phyloP scores from a whole-genome alignment of 2,113 vertebrate genomes.

The Ctenodactylus gundi region DNA sequence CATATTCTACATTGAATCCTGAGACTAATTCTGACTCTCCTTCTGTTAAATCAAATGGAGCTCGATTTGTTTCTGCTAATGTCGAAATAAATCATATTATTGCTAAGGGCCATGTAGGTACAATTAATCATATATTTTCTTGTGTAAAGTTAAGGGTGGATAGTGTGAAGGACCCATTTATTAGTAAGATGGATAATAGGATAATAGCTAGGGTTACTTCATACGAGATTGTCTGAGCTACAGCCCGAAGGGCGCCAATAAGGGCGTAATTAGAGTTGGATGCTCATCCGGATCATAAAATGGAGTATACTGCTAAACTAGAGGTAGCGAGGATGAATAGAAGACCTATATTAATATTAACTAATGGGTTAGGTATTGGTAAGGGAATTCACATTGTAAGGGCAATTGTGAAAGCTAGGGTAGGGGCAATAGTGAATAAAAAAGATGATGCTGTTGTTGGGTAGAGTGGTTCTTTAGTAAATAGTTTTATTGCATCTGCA shows the following conservation, averaged over 20 bases:
- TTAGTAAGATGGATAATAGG: background rate
- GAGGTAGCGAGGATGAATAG: background rate
- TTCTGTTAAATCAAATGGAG: background rate
- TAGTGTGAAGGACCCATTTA: background rate
- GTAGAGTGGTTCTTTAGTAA: background rate
- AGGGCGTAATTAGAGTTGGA: background rate
- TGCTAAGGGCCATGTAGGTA: background rate
- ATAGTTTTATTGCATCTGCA: background rate
- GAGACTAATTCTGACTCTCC: background rate
- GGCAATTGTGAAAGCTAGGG: background rate
- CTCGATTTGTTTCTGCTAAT: background rate
- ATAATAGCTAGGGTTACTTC: background rate
- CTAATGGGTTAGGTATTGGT: background rate
- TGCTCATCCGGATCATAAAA: background rate
- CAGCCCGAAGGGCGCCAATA: background rate
- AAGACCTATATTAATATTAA: background rate
- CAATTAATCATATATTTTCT: background rate
- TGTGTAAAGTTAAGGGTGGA: background rate
- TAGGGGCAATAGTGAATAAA: background rate
- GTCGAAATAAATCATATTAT: background rate
- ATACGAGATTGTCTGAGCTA: background rate
- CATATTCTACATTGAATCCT: background rate
- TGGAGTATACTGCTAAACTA: background rate
- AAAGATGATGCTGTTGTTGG: background rate
- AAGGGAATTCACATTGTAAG: background rate